Conservation (phyloP, 1,140 invertebrate genomes). For the Eriocheir sinensis region DNA sequence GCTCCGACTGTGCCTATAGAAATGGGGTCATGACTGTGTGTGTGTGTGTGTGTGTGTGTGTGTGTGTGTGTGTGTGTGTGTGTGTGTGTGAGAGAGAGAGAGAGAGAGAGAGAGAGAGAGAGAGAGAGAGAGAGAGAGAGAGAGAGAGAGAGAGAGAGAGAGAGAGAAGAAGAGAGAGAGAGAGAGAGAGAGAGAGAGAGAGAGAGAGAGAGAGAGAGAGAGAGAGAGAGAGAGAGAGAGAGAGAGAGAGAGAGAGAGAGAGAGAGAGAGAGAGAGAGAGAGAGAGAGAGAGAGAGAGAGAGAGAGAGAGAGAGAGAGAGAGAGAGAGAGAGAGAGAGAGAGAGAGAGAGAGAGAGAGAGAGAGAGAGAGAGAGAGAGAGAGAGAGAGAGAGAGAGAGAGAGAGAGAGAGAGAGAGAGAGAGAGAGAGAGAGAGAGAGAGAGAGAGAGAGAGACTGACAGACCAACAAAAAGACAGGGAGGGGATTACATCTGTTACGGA, state of each 20-base stretch:
- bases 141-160: not conserved
- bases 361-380: constrained; percentile 60
- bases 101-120: not conserved
- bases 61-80: no score
- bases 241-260: constrained; percentile 7
- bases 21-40: not conserved
- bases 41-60: not conserved
- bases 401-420: constrained; percentile 47
- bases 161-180: no score
- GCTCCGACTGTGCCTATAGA: not conserved
- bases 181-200: not conserved
- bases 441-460: not conserved
- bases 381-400: constrained; percentile 58
- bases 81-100: not conserved
- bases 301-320: no score
- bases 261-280: not conserved
- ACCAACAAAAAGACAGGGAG: not conserved
- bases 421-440: not conserved
- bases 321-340: no score
- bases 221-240: not conserved
- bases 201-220: not conserved
- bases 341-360: not conserved
- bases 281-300: not conserved
- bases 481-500: not conserved
- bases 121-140: not conserved